A percentile compares a stretch with the other conserved stretches of the same genome.
These are phyloP conservation scores for Synanthedon tipuliformis DNA, from an alignment of 2,888 invertebrate species.

Conservation along the genomic window DNA sequence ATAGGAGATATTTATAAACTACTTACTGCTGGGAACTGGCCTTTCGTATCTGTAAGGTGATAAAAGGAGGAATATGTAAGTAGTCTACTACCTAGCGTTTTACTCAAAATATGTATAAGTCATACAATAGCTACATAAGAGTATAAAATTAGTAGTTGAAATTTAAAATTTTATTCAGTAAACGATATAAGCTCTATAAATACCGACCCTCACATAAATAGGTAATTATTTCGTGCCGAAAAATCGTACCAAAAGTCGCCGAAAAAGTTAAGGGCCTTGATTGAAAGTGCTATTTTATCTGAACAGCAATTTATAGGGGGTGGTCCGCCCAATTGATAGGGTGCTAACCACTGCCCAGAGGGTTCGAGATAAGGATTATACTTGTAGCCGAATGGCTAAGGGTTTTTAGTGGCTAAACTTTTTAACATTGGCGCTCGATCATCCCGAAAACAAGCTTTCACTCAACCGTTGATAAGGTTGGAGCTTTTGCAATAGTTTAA, in stretches of 20 bases:
- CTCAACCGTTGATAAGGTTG: neutral
- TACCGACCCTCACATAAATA: neutral
- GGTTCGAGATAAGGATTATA: conserved; percentile 42
- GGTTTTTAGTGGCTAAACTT: conserved; percentile 19
- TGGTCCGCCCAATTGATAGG: conserved; percentile 39
- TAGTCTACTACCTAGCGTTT: too few species aligned
- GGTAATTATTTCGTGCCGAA: neutral
- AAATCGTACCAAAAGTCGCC: conserved; percentile 9
- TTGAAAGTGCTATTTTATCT: conserved; percentile 43
- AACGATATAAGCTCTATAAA: too few species aligned
- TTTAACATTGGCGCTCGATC: conserved; percentile 3
- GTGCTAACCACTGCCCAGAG: conserved; percentile 41
- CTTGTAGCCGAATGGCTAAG: conserved; percentile 21
- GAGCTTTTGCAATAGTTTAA: neutral
- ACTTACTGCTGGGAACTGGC: too few species aligned
- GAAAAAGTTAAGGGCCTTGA: conserved; percentile 28
- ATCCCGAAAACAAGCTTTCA: neutral
- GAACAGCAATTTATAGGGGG: conserved; percentile 37
- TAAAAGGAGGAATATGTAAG: too few species aligned
- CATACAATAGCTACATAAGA: too few species aligned
- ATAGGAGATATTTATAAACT: too few species aligned
- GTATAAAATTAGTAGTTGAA: too few species aligned
- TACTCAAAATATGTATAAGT: too few species aligned
- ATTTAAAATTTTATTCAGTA: too few species aligned
- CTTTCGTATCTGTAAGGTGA: too few species aligned